Conservation (phyloP, 1,140 invertebrate genomes). For the fruit fly (Drosophila melanogaster) region DNA sequence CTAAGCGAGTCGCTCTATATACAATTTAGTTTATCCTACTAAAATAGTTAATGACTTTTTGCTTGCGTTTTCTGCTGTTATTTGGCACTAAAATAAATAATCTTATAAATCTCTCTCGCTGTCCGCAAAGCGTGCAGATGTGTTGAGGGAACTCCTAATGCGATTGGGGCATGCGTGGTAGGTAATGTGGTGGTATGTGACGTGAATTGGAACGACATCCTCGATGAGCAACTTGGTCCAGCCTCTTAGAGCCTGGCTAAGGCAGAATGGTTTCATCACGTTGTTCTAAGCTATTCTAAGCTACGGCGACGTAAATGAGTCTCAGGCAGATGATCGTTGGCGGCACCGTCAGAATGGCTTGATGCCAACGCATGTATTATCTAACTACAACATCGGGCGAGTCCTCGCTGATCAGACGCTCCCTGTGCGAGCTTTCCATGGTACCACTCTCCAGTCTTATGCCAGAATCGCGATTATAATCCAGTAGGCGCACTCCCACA, state of each 20-base stretch:
- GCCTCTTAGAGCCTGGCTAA: constrained; percentile 26
- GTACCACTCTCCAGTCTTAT: constrained; percentile 14
- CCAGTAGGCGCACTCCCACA: constrained; percentile 65
- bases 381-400: constrained; percentile 73
- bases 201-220: background rate
- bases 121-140: constrained; percentile 29
- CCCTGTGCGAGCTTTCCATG: constrained; percentile 35
- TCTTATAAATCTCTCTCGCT: constrained; percentile 77
- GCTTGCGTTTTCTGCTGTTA: constrained; percentile 36
- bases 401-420: constrained; percentile 43
- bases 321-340: constrained; percentile 46
- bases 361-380: constrained; percentile 60
- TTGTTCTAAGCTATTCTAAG: constrained; percentile 18
- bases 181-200: constrained; percentile 22
- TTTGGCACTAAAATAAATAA: constrained; percentile 82
- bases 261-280: constrained; percentile 48
- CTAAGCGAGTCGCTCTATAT: constrained; percentile 34
- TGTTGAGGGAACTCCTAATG: constrained; percentile 46
- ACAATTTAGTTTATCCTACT: constrained; percentile 36
- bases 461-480: constrained; percentile 63
- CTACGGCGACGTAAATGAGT: constrained; percentile 52
- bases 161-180: constrained; percentile 23
- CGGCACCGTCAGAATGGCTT: constrained; percentile 50
- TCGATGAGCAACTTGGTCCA: constrained; percentile 10
- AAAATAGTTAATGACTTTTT: constrained; percentile 77